Evolutionary conservation across 2,797 vertebrate species (phyloP).

Genomic region (Pelobates cultripes): DNA sequence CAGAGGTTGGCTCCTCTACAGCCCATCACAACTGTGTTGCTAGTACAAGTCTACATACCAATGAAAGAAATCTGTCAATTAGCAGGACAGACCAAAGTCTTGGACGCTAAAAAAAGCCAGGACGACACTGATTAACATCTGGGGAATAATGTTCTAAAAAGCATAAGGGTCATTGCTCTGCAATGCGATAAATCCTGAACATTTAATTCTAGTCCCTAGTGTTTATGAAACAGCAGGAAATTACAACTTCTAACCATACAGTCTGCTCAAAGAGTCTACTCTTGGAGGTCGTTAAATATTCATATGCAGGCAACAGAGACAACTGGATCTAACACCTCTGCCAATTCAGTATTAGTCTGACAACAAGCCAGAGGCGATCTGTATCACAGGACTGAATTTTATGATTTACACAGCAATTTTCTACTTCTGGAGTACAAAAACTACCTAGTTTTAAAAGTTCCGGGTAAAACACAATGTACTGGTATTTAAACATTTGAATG

Average conservation of each 20-base stretch:
- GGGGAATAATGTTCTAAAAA: neutral
- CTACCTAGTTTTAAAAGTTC: constrained; percentile 6
- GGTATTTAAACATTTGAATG: too few species aligned
- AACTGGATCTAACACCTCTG: constrained; percentile 44
- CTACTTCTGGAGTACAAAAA: neutral
- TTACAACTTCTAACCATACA: constrained; percentile 17
- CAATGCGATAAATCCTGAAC: constrained; percentile 28
- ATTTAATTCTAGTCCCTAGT: constrained; percentile 36
- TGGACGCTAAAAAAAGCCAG: neutral
- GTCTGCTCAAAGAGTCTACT: constrained; percentile 20
- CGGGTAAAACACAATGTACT: too few species aligned
- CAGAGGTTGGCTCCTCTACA: too few species aligned
- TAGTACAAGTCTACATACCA: too few species aligned
- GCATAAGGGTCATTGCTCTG: constrained; percentile 19
- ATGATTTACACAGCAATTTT: constrained; percentile 16
- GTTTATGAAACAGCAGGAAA: constrained; percentile 32
- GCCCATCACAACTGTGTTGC: too few species aligned
- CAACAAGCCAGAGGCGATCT: constrained; percentile 42
- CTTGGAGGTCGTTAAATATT: constrained; percentile 47
- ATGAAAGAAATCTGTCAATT: too few species aligned
- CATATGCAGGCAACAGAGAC: constrained; percentile 39
- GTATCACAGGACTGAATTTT: constrained; percentile 8
- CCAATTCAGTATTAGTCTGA: constrained; percentile 40
- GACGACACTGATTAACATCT: neutral
- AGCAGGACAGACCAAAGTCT: neutral